phyloP scores from a whole-genome alignment of 2,113 vertebrate species.

The Eulemur rufifrons region DNA sequence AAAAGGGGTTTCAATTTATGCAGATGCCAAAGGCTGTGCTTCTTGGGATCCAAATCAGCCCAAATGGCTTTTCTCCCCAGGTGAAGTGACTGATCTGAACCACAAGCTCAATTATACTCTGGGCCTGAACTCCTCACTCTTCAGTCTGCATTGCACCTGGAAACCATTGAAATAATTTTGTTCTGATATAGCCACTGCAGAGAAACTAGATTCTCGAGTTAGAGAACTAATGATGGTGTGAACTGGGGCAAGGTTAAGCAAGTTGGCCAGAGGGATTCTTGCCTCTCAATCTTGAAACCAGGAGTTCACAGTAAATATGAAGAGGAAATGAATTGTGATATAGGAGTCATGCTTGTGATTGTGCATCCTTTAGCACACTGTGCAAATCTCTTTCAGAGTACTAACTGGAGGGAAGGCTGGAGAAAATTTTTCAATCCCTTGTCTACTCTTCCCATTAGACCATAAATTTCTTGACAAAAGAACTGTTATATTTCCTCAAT shows the following conservation, averaged over 20 bases:
- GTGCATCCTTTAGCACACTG: not conserved
- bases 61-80: not conserved
- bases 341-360: not conserved
- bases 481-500: not conserved
- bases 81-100: not conserved
- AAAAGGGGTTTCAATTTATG: slow-evolving; percentile 41
- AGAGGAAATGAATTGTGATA: not conserved
- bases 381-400: not conserved
- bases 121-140: not conserved
- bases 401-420: not conserved
- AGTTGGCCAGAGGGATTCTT: not conserved
- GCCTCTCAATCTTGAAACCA: not conserved
- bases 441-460: not conserved
- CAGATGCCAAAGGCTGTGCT: slow-evolving; percentile 1
- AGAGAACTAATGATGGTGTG: not conserved
- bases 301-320: not conserved
- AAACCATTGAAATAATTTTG: slow-evolving; percentile 31
- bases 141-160: slow-evolving; percentile 6
- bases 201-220: not conserved
- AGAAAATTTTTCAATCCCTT: not conserved
- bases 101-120: not conserved
- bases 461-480: not conserved
- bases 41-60: slow-evolving; percentile 10
- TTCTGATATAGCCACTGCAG: slow-evolving; percentile 12
- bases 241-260: not conserved